Evolutionary conservation across 2,113 vertebrate genomes (phyloP).

Genomic region (Nycticebus coucang): DNA sequence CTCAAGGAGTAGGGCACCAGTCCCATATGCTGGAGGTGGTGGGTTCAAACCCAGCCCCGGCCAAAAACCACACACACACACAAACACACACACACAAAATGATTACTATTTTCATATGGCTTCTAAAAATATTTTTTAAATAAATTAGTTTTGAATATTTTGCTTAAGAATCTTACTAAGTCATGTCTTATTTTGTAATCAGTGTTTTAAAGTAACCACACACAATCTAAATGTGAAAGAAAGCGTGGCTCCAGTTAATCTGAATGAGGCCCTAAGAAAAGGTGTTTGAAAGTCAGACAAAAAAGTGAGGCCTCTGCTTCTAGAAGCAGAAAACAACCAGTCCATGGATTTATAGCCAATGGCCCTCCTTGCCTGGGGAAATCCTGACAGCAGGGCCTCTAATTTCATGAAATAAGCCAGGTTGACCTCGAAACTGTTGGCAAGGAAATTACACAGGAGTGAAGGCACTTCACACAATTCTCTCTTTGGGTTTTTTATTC

Average conservation of each 20-base stretch:
- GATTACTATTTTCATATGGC: not conserved
- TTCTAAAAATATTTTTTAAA: not conserved
- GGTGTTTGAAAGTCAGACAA: not conserved
- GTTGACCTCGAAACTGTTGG: constrained; percentile 65
- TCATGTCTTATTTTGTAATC: constrained; percentile 9
- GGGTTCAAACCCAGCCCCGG: no score
- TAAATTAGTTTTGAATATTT: not conserved
- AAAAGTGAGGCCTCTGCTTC: not conserved
- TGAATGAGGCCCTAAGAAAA: constrained; percentile 3
- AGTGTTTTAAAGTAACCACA: constrained; percentile 5
- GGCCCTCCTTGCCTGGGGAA: constrained; percentile 10
- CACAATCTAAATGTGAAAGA: not conserved
- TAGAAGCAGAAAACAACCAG: constrained; percentile 37
- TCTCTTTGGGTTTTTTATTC: constrained; percentile 63
- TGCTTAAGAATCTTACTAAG: not conserved
- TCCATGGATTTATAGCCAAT: not conserved
- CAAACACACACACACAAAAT: not conserved
- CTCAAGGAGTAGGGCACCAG: no score
- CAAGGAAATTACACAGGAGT: constrained; percentile 65
- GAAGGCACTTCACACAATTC: constrained; percentile 55
- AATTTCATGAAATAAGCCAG: constrained; percentile 69
- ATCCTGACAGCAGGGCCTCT: constrained; percentile 61
- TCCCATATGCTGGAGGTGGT: no score
- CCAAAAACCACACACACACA: no score
- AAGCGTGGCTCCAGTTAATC: not conserved